Percentiles rank a stretch among this genome's conserved stretches.
Evolutionary conservation across 2,113 vertebrate species (phyloP).

Genomic region (Elaphurus davidianus): DNA sequence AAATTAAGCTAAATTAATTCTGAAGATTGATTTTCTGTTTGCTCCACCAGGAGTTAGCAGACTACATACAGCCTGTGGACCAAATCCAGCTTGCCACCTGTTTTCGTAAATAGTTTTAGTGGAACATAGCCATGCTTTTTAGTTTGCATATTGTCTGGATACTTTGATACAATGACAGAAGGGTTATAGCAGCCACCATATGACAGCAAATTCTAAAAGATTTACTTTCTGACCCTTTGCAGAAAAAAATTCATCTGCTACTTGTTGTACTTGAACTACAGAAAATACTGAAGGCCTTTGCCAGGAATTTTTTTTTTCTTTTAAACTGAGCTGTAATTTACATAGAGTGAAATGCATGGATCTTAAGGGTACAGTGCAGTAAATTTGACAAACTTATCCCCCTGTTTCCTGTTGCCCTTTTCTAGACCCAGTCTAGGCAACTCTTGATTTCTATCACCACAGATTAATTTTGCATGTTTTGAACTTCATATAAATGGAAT

Average conservation of each 20-base stretch:
- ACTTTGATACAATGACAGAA: background rate
- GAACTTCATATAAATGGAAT: background rate
- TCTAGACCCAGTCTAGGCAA: background rate
- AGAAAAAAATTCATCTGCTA: background rate
- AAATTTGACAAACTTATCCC: background rate
- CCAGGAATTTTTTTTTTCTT: constrained; percentile 7
- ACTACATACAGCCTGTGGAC: background rate
- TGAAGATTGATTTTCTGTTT: constrained; percentile 7
- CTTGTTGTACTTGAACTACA: background rate
- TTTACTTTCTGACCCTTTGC: background rate
- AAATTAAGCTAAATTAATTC: background rate
- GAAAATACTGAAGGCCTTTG: background rate
- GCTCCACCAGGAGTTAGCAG: background rate
- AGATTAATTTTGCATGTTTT: constrained; percentile 16
- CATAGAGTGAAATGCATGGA: background rate
- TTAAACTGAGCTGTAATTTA: background rate
- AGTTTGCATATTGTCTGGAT: background rate
- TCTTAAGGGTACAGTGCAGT: background rate
- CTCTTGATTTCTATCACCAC: background rate
- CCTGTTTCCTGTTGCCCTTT: background rate
- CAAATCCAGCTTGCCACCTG: background rate
- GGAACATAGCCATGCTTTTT: background rate
- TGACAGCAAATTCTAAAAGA: background rate
- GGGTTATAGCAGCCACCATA: background rate
- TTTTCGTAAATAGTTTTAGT: constrained; percentile 32